A percentile compares a stretch with the other conserved stretches of the same genome.
These are phyloP conservation scores for Saxicola maurus DNA, from an alignment of 2,797 vertebrate genomes.

Conservation along the genomic window DNA sequence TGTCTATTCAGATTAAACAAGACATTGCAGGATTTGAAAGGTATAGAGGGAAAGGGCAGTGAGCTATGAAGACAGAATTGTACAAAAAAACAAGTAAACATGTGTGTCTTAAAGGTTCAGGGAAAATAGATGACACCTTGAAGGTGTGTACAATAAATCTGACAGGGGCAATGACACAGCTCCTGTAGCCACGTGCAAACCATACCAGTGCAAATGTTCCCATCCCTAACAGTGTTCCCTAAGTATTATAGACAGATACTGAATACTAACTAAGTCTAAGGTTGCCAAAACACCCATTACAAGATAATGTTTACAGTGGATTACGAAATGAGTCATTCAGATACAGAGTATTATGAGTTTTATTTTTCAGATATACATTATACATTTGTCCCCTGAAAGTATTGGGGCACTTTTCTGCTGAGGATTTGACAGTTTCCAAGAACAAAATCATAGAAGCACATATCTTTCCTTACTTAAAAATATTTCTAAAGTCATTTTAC, in stretches of 20 bases:
- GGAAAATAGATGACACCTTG: background rate
- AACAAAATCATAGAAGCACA: background rate
- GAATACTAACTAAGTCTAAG: background rate
- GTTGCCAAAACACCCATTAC: background rate
- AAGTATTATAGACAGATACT: background rate
- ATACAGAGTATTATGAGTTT: background rate
- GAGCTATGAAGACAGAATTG: background rate
- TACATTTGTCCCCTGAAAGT: background rate
- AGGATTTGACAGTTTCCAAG: background rate
- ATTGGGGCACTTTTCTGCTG: background rate
- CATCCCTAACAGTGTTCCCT: background rate
- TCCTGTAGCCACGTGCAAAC: background rate
- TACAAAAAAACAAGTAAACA: background rate
- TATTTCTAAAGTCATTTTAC: conserved; percentile 7
- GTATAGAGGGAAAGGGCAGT: background rate
- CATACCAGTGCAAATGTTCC: background rate
- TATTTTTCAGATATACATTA: background rate
- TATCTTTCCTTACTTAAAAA: background rate
- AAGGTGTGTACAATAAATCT: background rate
- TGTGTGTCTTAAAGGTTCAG: background rate
- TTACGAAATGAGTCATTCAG: background rate
- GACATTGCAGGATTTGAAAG: conserved; percentile 33
- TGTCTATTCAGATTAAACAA: conserved; percentile 57
- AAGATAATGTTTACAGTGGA: background rate
- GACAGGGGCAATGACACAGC: background rate